Evolutionary conservation across 2,113 vertebrate genomes (phyloP).

Genomic region (Dipodomys spectabilis): DNA sequence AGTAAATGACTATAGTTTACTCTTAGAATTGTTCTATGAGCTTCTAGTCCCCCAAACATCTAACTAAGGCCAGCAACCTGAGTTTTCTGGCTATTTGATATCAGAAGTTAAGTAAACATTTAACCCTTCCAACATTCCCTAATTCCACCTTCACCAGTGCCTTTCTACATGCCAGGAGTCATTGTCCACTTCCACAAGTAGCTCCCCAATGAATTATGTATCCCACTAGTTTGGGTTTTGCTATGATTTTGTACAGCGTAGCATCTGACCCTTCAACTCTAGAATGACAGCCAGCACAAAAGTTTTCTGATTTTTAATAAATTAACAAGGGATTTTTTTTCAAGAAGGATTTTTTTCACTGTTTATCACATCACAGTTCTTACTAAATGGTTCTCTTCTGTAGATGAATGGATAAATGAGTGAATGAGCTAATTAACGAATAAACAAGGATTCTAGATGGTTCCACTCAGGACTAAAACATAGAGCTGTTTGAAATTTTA

Average conservation of each 20-base stretch:
- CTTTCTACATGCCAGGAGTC: neutral
- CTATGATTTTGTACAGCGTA: too few relatives aligned
- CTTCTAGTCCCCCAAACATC: neutral
- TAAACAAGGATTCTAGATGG: neutral
- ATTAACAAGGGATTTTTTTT: neutral
- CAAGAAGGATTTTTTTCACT: neutral
- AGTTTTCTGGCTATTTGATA: neutral
- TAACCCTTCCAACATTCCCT: neutral
- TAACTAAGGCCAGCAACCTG: neutral
- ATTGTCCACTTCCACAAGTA: neutral
- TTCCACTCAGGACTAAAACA: neutral
- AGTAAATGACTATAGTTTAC: neutral
- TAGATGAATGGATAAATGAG: constrained; percentile 28
- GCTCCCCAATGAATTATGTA: neutral
- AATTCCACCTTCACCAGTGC: neutral
- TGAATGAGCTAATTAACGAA: constrained; percentile 41
- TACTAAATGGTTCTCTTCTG: neutral
- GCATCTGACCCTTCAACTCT: neutral
- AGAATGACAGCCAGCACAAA: neutral
- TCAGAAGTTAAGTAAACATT: neutral
- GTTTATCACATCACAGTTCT: neutral
- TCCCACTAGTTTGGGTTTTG: neutral
- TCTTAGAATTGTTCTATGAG: neutral
- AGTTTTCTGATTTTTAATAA: constrained; percentile 24
- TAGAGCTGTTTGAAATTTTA: constrained; percentile 30